These are phyloP conservation scores for Drosophila pseudoobscura DNA, from an alignment of 1,140 invertebrate genomes.

Conservation along the genomic window DNA sequence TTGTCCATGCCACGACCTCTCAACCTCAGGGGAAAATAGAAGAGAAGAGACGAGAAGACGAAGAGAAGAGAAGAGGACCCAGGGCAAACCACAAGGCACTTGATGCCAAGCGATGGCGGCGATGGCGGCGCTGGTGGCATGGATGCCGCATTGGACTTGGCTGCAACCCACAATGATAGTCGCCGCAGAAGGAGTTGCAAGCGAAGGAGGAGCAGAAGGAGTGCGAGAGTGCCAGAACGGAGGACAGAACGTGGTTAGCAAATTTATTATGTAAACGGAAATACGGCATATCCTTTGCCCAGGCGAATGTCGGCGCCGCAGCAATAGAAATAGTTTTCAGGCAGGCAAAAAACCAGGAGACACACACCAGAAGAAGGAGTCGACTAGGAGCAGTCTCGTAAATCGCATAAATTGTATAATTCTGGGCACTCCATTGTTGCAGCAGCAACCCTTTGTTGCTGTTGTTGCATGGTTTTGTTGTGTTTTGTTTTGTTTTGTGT, in stretches of 20 bases:
- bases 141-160: constrained; percentile 49
- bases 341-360: constrained; percentile 51
- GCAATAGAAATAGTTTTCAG: constrained; percentile 80
- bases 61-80: background rate
- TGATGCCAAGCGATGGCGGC: constrained; percentile 71
- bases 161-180: no score
- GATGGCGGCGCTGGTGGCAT: constrained; percentile 55
- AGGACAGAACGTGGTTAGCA: constrained; percentile 83
- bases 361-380: constrained; percentile 35
- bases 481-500: constrained; percentile 34
- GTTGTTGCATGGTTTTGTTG: constrained; percentile 23
- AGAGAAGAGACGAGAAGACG: background rate
- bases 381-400: constrained; percentile 58
- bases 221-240: constrained; percentile 20
- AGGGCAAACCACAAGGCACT: constrained; percentile 62
- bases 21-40: constrained; percentile 26
- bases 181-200: constrained; percentile 20
- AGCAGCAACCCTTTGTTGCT: constrained; percentile 34
- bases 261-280: constrained; percentile 83
- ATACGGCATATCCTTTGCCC: constrained; percentile 80
- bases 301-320: constrained; percentile 64
- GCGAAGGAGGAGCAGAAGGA: constrained; percentile 1
- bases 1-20: constrained; percentile 19
- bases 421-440: constrained; percentile 61
- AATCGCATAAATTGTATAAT: constrained; percentile 82